Percentiles rank a stretch among this genome's conserved stretches.
Evolutionary conservation across 2,797 vertebrate genomes (phyloP).

Genomic region (Sorex maritimensis): DNA sequence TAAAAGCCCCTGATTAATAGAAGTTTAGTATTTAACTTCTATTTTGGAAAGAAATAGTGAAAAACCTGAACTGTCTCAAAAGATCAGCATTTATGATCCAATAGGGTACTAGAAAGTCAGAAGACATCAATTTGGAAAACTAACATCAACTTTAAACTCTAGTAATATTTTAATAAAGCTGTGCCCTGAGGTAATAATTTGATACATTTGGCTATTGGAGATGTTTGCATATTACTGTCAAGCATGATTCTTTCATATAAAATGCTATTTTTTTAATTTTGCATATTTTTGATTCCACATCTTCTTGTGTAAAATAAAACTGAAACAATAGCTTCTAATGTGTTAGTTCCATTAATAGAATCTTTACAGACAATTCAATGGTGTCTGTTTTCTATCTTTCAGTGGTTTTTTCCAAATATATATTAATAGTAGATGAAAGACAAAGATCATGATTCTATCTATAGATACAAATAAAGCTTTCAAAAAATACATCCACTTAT

Average conservation of each 20-base stretch:
- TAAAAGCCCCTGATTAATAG: background rate
- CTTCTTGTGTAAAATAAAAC: background rate
- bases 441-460: too few species aligned
- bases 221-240: too few species aligned
- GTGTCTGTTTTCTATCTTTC: background rate
- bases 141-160: background rate
- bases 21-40: constrained; percentile 7
- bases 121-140: background rate
- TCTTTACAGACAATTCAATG: background rate
- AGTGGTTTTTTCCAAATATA: background rate
- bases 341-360: background rate
- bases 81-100: background rate
- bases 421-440: background rate
- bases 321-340: background rate
- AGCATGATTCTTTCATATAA: background rate
- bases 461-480: too few species aligned
- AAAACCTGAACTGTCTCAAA: constrained; percentile 36
- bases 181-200: background rate
- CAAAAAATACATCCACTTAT: too few species aligned
- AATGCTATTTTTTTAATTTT: background rate
- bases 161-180: background rate
- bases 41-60: constrained; percentile 4
- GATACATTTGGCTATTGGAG: too few species aligned
- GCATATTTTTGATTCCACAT: background rate
- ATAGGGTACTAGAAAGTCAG: background rate